These are phyloP conservation scores for Coendou prehensilis DNA, from an alignment of 2,797 vertebrate species.

Conservation along the genomic window DNA sequence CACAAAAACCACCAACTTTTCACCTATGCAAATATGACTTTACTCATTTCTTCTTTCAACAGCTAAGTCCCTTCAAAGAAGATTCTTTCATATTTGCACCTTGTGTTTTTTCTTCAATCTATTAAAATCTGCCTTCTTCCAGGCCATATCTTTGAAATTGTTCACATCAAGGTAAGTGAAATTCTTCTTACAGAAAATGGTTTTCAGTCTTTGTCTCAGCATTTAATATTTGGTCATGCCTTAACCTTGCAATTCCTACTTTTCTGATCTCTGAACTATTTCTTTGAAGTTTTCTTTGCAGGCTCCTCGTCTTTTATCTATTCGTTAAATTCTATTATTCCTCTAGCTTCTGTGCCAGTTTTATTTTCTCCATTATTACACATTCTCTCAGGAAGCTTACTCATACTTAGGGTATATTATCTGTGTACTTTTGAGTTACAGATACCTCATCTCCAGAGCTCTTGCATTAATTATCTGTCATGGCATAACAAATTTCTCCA, in stretches of 20 bases:
- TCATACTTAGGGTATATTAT: background rate
- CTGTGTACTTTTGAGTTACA: background rate
- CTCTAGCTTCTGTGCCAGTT: background rate
- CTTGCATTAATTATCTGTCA: background rate
- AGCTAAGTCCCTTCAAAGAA: slow-evolving; percentile 19
- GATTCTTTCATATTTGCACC: background rate
- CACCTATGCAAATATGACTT: background rate
- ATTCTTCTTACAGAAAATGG: slow-evolving; percentile 7
- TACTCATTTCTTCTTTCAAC: slow-evolving; percentile 26
- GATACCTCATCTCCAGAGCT: background rate
- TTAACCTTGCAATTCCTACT: background rate
- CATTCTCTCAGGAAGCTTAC: background rate
- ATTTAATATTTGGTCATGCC: background rate
- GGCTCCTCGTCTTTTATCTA: background rate
- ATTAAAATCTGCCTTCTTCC: background rate
- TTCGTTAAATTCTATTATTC: background rate
- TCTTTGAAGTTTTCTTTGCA: background rate
- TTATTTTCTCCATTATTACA: background rate
- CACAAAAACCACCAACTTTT: background rate
- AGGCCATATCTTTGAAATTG: slow-evolving; percentile 59
- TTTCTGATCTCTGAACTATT: background rate
- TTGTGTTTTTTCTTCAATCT: slow-evolving; percentile 9
- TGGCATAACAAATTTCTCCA: background rate
- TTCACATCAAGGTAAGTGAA: slow-evolving; percentile 47
- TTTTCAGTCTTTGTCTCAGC: background rate